phyloP scores from a whole-genome alignment of 2,888 invertebrate species.

The Dryocosmus kuriphilus region DNA sequence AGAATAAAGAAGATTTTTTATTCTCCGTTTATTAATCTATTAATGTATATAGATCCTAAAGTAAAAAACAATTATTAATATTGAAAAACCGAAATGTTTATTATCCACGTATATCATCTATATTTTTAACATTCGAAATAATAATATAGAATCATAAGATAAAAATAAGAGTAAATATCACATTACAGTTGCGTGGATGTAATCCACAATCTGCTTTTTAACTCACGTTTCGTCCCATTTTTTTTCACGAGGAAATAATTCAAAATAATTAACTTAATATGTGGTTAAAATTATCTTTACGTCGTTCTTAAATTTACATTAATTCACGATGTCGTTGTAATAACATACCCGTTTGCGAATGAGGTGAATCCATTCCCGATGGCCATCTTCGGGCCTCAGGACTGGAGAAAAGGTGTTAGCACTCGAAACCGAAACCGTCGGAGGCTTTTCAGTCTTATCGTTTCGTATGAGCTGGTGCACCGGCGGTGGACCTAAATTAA shows the following conservation, averaged over 20 bases:
- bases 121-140: not conserved
- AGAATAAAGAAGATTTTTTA: not conserved
- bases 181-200: slow-evolving; percentile 20
- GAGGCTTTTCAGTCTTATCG: slow-evolving; percentile 77
- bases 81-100: not conserved
- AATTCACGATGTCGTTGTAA: slow-evolving; percentile 32
- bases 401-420: slow-evolving; percentile 76
- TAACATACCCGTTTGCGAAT: slow-evolving; percentile 76
- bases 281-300: slow-evolving; percentile 41
- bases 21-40: not conserved
- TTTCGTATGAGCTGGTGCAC: slow-evolving; percentile 77
- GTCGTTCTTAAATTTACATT: slow-evolving; percentile 24
- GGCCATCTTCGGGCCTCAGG: slow-evolving; percentile 75
- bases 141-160: not conserved
- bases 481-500: slow-evolving; percentile 72
- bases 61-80: not conserved
- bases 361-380: slow-evolving; percentile 76
- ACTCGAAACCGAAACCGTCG: slow-evolving; percentile 75
- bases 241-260: slow-evolving; percentile 1
- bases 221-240: not conserved
- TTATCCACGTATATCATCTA: slow-evolving; percentile 11
- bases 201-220: slow-evolving; percentile 5
- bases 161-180: slow-evolving; percentile 6
- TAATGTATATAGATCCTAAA: slow-evolving; percentile 1
- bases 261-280: slow-evolving; percentile 8